Evolutionary conservation across 2,888 invertebrate genomes (phyloP).

Genomic region (Drosophila mimetica): DNA sequence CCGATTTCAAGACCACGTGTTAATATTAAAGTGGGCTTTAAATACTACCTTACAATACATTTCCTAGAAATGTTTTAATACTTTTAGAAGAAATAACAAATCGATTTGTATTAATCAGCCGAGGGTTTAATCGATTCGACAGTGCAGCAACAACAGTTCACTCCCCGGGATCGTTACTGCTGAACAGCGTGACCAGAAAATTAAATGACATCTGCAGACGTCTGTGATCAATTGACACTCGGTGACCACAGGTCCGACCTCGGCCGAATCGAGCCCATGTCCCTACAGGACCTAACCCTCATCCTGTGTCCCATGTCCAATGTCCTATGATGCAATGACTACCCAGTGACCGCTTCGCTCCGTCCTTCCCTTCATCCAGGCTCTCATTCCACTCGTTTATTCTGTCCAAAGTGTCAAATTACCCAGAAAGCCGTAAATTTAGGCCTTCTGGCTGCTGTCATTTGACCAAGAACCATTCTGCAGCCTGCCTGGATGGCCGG

Average conservation of each 20-base stretch:
- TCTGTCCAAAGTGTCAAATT: constrained; percentile 75
- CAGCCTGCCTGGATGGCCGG: constrained; percentile 5
- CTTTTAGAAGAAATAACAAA: neutral
- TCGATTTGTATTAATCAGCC: constrained; percentile 29
- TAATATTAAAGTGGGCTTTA: too few relatives aligned
- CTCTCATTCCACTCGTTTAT: constrained; percentile 37
- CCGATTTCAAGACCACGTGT: too few relatives aligned
- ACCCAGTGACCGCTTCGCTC: constrained; percentile 8
- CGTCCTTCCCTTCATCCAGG: neutral
- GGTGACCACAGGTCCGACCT: constrained; percentile 59
- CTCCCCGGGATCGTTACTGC: constrained; percentile 51
- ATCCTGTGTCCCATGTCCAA: neutral
- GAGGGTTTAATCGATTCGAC: constrained; percentile 23
- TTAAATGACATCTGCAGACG: constrained; percentile 78
- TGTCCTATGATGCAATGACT: constrained; percentile 37
- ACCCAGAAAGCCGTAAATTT: constrained; percentile 79
- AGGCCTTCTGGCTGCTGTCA: constrained; percentile 74
- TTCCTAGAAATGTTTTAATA: too few relatives aligned
- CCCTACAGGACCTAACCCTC: constrained; percentile 2
- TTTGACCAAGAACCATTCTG: constrained; percentile 47
- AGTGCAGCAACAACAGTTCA: constrained; percentile 29
- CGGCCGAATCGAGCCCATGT: constrained; percentile 13
- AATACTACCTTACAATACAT: too few relatives aligned
- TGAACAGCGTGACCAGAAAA: constrained; percentile 55
- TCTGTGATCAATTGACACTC: constrained; percentile 78